These are phyloP conservation scores for Geothlypis trichas DNA, from an alignment of 2,113 vertebrate genomes.

Conservation along the genomic window DNA sequence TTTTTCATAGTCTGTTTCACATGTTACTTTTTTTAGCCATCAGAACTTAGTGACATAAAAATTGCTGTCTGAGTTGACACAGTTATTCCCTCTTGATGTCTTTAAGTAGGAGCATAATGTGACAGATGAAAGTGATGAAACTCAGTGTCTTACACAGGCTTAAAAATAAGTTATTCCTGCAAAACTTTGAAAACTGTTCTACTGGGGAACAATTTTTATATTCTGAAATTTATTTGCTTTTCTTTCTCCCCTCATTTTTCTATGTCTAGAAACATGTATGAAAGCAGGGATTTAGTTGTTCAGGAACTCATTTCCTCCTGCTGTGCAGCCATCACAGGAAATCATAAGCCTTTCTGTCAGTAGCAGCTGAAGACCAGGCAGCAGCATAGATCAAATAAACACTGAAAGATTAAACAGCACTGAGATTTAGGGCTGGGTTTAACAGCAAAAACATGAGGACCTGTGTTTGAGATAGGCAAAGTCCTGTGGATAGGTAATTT, in stretches of 20 bases:
- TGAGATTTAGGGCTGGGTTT: background rate
- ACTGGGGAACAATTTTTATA: background rate
- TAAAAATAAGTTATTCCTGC: background rate
- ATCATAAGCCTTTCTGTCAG: background rate
- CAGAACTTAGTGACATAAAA: slow-evolving; percentile 41
- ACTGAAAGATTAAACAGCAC: background rate
- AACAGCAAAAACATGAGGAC: background rate
- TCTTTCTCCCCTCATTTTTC: background rate
- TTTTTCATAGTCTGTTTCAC: slow-evolving; percentile 2
- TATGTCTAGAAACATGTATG: background rate
- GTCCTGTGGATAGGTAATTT: background rate
- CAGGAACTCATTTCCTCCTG: background rate
- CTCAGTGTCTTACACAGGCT: background rate
- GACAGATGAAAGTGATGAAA: slow-evolving; percentile 23
- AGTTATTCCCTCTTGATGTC: slow-evolving; percentile 32
- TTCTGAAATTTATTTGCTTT: slow-evolving; percentile 1
- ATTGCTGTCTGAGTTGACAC: slow-evolving; percentile 19
- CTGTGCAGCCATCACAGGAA: background rate
- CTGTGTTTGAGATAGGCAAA: background rate
- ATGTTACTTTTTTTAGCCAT: slow-evolving; percentile 8
- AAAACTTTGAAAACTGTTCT: slow-evolving; percentile 12
- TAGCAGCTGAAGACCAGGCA: background rate
- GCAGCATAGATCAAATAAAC: background rate
- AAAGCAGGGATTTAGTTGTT: slow-evolving; percentile 1
- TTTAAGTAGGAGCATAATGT: slow-evolving; percentile 7